Conservation (phyloP, 2,888 invertebrate species). For the Drosophila imparisetae region DNA sequence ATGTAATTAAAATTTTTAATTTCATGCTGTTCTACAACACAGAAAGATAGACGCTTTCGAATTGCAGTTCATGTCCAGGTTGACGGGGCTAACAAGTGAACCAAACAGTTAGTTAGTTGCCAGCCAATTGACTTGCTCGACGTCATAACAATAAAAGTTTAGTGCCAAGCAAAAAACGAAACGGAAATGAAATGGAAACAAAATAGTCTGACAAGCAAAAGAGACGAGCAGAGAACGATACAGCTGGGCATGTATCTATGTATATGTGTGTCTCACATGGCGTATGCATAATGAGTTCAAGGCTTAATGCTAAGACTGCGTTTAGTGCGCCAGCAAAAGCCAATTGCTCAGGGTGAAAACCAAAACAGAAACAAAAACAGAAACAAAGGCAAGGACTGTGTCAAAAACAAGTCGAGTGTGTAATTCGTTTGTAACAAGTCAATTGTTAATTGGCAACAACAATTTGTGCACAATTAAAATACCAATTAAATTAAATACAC, state of each 20-base stretch:
- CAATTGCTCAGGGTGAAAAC: conserved; percentile 13
- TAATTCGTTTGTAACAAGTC: conserved; percentile 56
- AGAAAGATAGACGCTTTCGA: conserved; percentile 18
- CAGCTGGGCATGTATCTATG: conserved; percentile 19
- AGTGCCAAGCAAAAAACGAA: conserved; percentile 52
- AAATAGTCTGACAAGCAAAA: conserved; percentile 25
- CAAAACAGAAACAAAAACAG: conserved; percentile 12
- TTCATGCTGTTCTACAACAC: neutral
- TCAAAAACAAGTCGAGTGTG: conserved; percentile 36
- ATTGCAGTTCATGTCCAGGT: conserved; percentile 39
- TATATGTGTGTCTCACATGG: conserved; percentile 44
- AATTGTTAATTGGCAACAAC: conserved; percentile 67
- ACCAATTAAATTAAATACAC: conserved; percentile 53
- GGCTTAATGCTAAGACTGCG: conserved; percentile 61
- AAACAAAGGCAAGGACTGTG: conserved; percentile 14
- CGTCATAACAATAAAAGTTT: conserved; percentile 77
- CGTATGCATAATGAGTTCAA: conserved; percentile 78
- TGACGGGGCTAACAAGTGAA: conserved; percentile 48
- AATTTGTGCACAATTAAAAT: conserved; percentile 60
- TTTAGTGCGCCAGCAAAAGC: conserved; percentile 39
- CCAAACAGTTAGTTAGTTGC: conserved; percentile 71
- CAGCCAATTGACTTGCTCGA: conserved; percentile 67
- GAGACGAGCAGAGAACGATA: neutral
- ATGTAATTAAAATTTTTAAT: conserved; percentile 2
- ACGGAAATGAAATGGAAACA: conserved; percentile 65